Conservation (phyloP, 2,888 invertebrate species). For the Miltochrista miniata region DNA sequence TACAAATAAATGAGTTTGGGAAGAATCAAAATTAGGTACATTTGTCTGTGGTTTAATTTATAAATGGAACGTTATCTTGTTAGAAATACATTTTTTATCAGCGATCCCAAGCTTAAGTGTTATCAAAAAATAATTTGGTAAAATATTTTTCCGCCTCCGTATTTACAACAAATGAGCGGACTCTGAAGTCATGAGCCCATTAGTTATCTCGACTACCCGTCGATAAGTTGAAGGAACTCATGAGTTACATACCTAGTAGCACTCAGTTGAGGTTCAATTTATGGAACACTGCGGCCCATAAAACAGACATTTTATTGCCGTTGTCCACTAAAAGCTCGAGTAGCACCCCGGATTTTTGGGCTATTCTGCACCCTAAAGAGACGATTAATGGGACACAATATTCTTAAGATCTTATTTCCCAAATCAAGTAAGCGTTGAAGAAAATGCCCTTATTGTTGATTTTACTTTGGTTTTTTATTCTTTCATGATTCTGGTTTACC, state of each 20-base stretch:
- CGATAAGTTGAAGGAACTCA: background rate
- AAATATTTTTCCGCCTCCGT: too few species aligned
- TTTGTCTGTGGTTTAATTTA: background rate
- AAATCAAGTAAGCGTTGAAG: background rate
- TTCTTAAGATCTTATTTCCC: background rate
- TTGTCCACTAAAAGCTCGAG: slow-evolving; percentile 1
- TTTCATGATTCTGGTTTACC: too few species aligned
- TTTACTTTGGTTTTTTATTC: background rate
- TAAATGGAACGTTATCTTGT: too few species aligned
- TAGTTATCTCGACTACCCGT: background rate
- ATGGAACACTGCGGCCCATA: slow-evolving; percentile 3
- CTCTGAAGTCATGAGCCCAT: too few species aligned
- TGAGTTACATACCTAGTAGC: background rate
- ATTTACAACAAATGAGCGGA: background rate
- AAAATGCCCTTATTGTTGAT: background rate
- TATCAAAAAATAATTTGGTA: background rate
- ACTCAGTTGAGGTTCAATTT: slow-evolving; percentile 6
- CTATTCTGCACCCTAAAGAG: background rate
- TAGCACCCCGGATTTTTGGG: background rate
- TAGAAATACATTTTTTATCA: too few species aligned
- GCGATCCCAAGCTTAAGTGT: too few species aligned
- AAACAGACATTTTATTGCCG: slow-evolving; percentile 4
- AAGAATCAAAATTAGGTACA: too few species aligned
- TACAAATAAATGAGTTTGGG: too few species aligned
- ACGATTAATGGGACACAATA: background rate